Evolutionary conservation across 37 sponge, comb jelly and placozoan species (phyloP).

Genomic region (Dysidea cf. avara): DNA sequence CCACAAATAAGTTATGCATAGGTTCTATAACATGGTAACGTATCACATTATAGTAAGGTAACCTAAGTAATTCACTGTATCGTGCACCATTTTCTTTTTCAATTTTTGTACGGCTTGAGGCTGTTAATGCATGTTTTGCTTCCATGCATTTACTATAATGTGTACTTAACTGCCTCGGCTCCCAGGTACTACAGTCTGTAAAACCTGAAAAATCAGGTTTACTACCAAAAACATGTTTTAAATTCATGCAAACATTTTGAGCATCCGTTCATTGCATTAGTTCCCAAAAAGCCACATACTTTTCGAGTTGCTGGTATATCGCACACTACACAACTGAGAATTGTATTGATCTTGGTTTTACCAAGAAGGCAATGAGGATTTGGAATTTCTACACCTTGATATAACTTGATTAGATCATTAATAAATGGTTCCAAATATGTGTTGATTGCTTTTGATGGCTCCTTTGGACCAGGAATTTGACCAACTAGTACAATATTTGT

Average conservation of each 20-base stretch:
- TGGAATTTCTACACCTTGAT: no score
- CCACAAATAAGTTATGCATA: conserved; percentile 54
- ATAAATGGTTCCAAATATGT: conserved; percentile 35
- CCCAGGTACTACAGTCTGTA: no score
- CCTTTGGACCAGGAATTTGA: no score
- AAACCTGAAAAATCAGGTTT: no score
- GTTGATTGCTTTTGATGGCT: conserved; percentile 34
- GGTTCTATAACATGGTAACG: no score
- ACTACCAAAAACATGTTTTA: no score
- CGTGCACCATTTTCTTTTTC: conserved; percentile 22
- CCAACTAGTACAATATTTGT: conserved; percentile 47
- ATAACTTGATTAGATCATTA: conserved; percentile 26
- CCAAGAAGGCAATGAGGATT: no score
- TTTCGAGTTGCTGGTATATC: conserved; percentile 49
- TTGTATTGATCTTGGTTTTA: no score
- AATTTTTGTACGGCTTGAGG: conserved; percentile 9
- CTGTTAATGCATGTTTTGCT: no score
- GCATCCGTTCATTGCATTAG: conserved; percentile 37
- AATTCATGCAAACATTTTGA: no score
- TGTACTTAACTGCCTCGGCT: no score
- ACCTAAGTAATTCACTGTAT: conserved; percentile 31
- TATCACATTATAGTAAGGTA: conserved; percentile 42
- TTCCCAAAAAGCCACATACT: conserved; percentile 34
- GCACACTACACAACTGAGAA: conserved; percentile 28
- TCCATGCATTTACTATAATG: no score